Conservation (phyloP, 2,888 invertebrate species). For the Pristionchus japonicus region DNA sequence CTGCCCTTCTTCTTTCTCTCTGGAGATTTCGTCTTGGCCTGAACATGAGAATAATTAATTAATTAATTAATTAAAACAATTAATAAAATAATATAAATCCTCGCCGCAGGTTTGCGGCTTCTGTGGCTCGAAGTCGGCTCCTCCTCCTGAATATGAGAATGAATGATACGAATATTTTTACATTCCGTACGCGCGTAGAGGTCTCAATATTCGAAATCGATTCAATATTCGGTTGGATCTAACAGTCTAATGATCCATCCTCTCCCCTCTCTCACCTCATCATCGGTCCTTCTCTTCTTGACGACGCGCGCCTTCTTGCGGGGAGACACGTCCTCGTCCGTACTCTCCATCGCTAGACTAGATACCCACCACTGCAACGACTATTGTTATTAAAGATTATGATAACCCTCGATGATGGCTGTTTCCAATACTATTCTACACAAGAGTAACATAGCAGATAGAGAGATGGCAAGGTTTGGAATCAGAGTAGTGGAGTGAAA, state of each 20-base stretch:
- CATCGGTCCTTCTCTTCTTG: background rate
- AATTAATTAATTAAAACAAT: background rate
- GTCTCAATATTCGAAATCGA: too few species aligned
- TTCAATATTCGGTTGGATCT: too few species aligned
- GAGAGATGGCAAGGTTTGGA: background rate
- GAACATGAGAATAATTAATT: background rate
- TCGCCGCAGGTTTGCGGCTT: background rate
- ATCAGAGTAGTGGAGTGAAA: too few species aligned
- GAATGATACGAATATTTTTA: background rate
- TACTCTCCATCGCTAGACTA: background rate
- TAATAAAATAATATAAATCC: background rate
- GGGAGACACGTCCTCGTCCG: slow-evolving; percentile 1
- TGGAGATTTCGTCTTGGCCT: background rate
- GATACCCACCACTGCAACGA: background rate
- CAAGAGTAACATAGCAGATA: background rate
- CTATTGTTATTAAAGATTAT: too few species aligned
- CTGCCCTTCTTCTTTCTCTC: background rate
- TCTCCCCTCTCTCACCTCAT: background rate
- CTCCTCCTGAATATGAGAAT: background rate
- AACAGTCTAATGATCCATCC: too few species aligned
- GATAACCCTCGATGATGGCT: too few species aligned
- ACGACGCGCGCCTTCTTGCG: background rate
- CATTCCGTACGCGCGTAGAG: too few species aligned
- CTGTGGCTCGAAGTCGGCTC: background rate
- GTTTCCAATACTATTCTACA: background rate